These are phyloP conservation scores for Phocides pigmalion DNA, from an alignment of 1,140 invertebrate genomes.

Conservation along the genomic window DNA sequence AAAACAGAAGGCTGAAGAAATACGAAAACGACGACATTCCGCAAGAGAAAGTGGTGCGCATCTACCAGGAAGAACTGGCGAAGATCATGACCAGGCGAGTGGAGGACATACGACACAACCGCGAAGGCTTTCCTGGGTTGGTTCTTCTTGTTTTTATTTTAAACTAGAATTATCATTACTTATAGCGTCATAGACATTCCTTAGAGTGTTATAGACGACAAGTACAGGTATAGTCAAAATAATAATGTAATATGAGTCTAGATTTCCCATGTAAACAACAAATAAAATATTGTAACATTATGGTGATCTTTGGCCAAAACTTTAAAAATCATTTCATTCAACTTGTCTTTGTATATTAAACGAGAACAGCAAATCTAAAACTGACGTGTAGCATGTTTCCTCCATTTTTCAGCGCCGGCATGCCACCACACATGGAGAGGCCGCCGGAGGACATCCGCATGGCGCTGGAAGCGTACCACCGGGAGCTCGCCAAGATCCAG, in stretches of 20 bases:
- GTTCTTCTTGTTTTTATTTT: slow-evolving; percentile 38
- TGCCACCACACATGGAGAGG: slow-evolving; percentile 88
- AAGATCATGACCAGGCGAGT: slow-evolving; percentile 94
- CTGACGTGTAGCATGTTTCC: slow-evolving; percentile 90
- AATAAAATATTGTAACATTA: too few species aligned
- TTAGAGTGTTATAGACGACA: too few species aligned
- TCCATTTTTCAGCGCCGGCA: slow-evolving; percentile 90
- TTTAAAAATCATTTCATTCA: not conserved
- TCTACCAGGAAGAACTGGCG: slow-evolving; percentile 97
- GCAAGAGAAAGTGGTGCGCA: slow-evolving; percentile 97
- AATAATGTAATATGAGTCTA: too few species aligned
- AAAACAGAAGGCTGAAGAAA: slow-evolving; percentile 91
- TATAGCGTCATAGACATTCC: too few species aligned
- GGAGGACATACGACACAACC: slow-evolving; percentile 88
- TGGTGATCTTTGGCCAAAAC: too few species aligned
- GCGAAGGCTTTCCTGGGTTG: slow-evolving; percentile 90
- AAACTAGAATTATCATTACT: not conserved
- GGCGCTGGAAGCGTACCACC: slow-evolving; percentile 95
- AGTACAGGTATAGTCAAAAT: too few species aligned
- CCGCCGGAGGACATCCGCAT: slow-evolving; percentile 91
- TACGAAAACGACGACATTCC: slow-evolving; percentile 97
- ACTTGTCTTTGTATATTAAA: slow-evolving; percentile 44
- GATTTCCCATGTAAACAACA: too few species aligned
- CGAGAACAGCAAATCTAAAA: slow-evolving; percentile 88
- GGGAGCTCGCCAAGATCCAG: slow-evolving; percentile 94